Evolutionary conservation across 2,888 invertebrate species (phyloP), one percentile per base, ranked within the genome.

Genomic region (Adineta ricciae): DNA sequence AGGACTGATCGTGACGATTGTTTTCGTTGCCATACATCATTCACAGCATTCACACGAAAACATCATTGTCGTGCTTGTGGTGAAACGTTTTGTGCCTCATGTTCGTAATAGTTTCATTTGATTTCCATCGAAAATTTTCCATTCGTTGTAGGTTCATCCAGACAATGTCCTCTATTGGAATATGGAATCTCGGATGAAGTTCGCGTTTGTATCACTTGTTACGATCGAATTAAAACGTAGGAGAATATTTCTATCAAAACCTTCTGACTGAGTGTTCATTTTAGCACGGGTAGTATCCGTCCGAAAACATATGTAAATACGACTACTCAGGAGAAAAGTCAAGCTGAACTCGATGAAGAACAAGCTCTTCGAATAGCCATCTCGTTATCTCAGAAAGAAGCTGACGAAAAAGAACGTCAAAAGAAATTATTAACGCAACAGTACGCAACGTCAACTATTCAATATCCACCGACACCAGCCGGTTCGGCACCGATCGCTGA

Each of bases 311-410:
- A 7, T 32, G 1, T 27, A 27, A 36, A 19, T 16, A 27, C 27
- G 14, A 27, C 27, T 19, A 14, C 2, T 19, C 16, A 64, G 32
- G 64, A 86, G 36, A 86, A 89, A 87, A 88, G 89, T 54, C 92
- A 92, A 86, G 90, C 90, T 86, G 92, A 92, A 87, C 88, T 92
- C 36, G 97, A 99, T 89, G 99, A 99, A 90, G 97, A 99, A n/a
- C 41, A 78, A n/a, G 78, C 78, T 89, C 91, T 99, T 84, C 96
- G 97, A 90, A 91, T 99, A 88, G 99, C 99, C 0, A 90, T 99
- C 52, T 99, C 99, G 8, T 92, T 99, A 86, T 98, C 97, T 88
- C 96, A 97, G 89, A 97, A 97, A 19, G 99, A 99, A 91, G 97
- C 97, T 5, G 99, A 99, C 90, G 94, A 94, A n/a, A 95, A 95